Evolutionary conservation across 2,113 vertebrate genomes (phyloP).

Genomic region (Anarhynchus alexandrinus): DNA sequence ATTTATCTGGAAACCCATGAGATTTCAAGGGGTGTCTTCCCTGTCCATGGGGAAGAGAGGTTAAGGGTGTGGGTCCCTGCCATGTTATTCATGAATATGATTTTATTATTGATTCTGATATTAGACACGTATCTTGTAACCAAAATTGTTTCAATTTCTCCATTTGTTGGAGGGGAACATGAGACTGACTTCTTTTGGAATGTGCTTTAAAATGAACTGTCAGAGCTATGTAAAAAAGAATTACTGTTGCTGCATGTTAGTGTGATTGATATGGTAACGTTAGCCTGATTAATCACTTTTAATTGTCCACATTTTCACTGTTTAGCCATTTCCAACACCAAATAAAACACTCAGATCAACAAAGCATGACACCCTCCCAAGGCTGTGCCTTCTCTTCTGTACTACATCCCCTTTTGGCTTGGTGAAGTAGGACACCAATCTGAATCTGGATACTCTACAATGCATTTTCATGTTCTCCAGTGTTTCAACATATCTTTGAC

Average conservation of each 20-base stretch:
- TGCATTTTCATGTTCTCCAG: not conserved
- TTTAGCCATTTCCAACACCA: not conserved
- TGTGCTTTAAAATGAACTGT: not conserved
- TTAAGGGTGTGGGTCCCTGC: not conserved
- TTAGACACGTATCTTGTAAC: not conserved
- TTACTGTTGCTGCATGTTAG: not conserved
- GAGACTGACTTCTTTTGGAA: not conserved
- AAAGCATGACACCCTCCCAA: not conserved
- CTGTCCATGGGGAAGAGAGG: not conserved
- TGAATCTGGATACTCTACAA: not conserved
- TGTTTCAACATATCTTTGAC: not conserved
- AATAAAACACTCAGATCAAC: not conserved
- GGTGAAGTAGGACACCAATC: not conserved
- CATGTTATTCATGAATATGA: not conserved
- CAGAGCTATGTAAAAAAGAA: not conserved
- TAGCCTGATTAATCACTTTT: not conserved
- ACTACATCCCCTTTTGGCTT: not conserved
- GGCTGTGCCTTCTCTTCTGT: not conserved
- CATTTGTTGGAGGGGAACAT: not conserved
- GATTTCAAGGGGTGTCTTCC: not conserved
- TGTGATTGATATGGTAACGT: not conserved
- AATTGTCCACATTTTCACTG: not conserved
- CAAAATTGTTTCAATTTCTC: not conserved
- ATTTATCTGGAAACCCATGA: not conserved
- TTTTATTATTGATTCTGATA: not conserved